Conservation (phyloP, 2,888 invertebrate species). For the Pristionchus arcanus region DNA sequence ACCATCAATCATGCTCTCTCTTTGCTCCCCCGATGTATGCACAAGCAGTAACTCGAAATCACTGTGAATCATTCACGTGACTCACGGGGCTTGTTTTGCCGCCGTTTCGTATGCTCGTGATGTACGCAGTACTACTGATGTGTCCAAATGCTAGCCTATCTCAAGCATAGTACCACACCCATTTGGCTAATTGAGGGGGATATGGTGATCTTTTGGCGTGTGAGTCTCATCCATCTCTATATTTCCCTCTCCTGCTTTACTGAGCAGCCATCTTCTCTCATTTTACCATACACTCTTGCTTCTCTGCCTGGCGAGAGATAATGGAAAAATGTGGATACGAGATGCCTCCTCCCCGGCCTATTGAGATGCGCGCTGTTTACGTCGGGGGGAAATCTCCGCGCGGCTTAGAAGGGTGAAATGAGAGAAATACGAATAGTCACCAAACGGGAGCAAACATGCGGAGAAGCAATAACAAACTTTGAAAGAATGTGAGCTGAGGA, state of each 20-base stretch:
- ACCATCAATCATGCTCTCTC: too few relatives aligned
- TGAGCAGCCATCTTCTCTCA: too few relatives aligned
- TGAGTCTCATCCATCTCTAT: background rate
- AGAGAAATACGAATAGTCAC: slow-evolving; percentile 36
- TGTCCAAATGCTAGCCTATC: background rate
- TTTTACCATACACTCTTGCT: too few relatives aligned
- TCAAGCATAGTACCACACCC: background rate
- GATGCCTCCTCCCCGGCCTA: too few relatives aligned
- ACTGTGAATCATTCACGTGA: too few relatives aligned
- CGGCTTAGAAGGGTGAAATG: slow-evolving; percentile 37
- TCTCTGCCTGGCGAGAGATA: too few relatives aligned
- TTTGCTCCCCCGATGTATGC: too few relatives aligned
- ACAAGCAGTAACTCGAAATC: too few relatives aligned
- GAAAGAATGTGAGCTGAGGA: background rate
- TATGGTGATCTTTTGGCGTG: background rate
- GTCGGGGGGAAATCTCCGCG: background rate
- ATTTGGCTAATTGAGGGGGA: slow-evolving; percentile 13
- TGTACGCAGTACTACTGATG: too few relatives aligned
- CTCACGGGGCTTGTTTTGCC: background rate
- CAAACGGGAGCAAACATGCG: slow-evolving; percentile 2
- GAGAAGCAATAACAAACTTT: slow-evolving; percentile 40
- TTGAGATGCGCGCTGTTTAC: slow-evolving; percentile 5
- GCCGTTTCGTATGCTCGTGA: background rate
- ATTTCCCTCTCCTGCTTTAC: background rate
- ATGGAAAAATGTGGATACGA: too few relatives aligned